Percentiles rank a stretch among this genome's conserved stretches.
These are phyloP conservation scores for Megamerina dolium DNA, from an alignment of 2,888 invertebrate species.

Conservation along the genomic window DNA sequence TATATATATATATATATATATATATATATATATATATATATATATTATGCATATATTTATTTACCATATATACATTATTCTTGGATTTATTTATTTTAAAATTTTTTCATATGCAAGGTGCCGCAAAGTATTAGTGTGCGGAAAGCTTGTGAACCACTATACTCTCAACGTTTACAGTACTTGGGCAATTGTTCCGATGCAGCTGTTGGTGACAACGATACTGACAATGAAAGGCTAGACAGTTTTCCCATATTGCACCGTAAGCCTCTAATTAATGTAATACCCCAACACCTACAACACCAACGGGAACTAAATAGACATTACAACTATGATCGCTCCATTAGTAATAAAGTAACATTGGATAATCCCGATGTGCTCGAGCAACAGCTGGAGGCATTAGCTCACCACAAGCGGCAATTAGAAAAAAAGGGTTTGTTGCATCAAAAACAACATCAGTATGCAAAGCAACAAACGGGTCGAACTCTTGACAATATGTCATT, in stretches of 20 bases:
- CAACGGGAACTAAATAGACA: no score
- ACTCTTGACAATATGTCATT: no score
- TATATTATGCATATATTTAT: no score
- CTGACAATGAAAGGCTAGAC: constrained; percentile 6
- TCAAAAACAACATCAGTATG: background rate
- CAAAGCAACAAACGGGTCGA: no score
- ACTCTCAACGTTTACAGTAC: constrained; percentile 63
- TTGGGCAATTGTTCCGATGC: constrained; percentile 15
- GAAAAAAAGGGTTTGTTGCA: constrained; percentile 38
- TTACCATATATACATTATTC: no score
- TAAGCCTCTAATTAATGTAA: constrained; percentile 25
- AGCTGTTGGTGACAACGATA: background rate
- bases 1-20: no score
- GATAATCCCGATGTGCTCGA: constrained; percentile 46
- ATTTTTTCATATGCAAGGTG: constrained; percentile 51
- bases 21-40: no score
- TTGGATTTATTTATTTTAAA: no score
- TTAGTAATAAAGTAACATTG: constrained; percentile 33
- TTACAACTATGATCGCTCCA: no score
- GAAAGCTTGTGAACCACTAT: constrained; percentile 66
- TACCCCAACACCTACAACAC: constrained; percentile 20
- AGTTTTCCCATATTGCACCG: constrained; percentile 23
- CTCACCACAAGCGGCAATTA: constrained; percentile 48
- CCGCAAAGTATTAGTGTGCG: constrained; percentile 70
- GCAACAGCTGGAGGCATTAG: constrained; percentile 46